Evolutionary conservation across 2,113 vertebrate species (phyloP).

Genomic region (Theristicus caerulescens): DNA sequence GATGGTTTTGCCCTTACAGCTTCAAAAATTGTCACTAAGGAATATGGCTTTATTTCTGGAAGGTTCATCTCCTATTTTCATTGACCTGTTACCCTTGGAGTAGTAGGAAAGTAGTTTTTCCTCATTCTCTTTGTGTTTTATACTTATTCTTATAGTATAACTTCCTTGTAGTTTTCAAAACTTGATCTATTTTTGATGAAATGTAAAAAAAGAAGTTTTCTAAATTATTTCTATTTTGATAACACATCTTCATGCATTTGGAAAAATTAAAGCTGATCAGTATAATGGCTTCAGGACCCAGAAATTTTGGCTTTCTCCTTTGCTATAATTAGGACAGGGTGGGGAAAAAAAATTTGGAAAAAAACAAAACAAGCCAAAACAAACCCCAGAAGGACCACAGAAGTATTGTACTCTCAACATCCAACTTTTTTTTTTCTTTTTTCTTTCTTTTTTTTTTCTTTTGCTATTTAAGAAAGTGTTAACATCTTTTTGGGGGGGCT

Average conservation of each 20-base stretch:
- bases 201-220: neutral
- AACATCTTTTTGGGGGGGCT: neutral
- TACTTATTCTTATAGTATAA: neutral
- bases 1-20: neutral
- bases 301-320: neutral
- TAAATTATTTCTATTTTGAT: neutral
- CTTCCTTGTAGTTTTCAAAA: neutral
- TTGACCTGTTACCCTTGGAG: neutral
- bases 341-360: neutral
- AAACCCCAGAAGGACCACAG: neutral
- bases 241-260: neutral
- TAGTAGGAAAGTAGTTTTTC: neutral
- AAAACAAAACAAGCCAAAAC: fast-evolving
- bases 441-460: neutral
- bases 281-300: neutral
- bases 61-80: neutral
- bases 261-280: neutral
- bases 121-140: neutral
- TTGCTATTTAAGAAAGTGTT: neutral
- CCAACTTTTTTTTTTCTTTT: neutral
- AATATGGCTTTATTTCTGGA: neutral
- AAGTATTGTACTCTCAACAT: neutral
- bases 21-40: neutral
- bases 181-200: neutral
- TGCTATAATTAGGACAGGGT: neutral